Base-by-base conservation (phyloP, 2,888 invertebrate species). In the Oeneis ivallda region DNA sequence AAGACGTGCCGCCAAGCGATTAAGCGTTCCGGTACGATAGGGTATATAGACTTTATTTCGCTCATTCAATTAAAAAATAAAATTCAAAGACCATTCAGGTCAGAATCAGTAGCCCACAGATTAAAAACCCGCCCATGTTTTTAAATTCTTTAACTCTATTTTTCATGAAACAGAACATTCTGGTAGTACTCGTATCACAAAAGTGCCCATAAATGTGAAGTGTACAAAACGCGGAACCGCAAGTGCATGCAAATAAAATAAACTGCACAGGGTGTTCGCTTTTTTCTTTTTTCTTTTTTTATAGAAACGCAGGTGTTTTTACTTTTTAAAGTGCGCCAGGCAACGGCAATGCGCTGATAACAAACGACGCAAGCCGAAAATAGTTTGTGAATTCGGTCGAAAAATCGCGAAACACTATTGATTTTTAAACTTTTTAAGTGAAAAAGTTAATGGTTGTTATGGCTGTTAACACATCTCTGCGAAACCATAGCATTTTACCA, bases 261-360 rank as follows among this genome's bases (percentile, higher is more conserved):
- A 54, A 62, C 54, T 62, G 59, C 60, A 50, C 53, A 52, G 34
- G 45, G 11, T 26, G 56, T 56, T 56, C 47, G 47, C 1, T 45
- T 47, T 47, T 26, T 26, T 26, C 26, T 26, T 39, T 53, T 53
- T 1, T 13, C 19, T 47, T 56, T 65, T 68, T 67, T 50, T 59
- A 58, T 50, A 37, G 65, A 58, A 67, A 68, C 62, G 62, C 68
- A 68, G 68, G 65, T 68, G 68, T 65, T 68, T 59, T 54, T 39
- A 60, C 62, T 63, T 68, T 68, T 65, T 50, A 62, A 68, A 68
- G 65, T 68, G 68, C 65, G 60, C 62, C 47, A 60, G 60, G 49
- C 37, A 49, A 15, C 59, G 60, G 60, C 32, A 43, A 17, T 54
- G 62, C 57, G 58, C 37, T 62, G 65, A 68, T 68, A 68, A 68